These are phyloP conservation scores for Plagodis pulveraria DNA, from an alignment of 2,888 invertebrate genomes.

Conservation along the genomic window DNA sequence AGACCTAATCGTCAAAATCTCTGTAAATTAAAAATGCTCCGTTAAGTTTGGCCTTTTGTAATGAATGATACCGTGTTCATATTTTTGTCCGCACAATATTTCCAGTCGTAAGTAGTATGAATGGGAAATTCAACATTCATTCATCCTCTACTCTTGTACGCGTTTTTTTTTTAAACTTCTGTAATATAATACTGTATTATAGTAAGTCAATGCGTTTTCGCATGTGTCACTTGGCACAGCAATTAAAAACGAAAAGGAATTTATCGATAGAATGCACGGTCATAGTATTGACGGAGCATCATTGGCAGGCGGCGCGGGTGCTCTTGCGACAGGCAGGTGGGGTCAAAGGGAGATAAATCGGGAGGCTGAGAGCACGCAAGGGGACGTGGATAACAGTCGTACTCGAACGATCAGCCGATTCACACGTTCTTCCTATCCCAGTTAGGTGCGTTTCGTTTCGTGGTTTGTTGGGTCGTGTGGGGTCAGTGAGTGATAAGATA, in stretches of 20 bases:
- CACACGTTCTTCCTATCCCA: constrained; percentile 74
- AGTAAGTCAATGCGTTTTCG: constrained; percentile 9
- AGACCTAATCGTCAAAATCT: constrained; percentile 35
- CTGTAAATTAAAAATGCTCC: constrained; percentile 42
- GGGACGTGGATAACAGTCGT: constrained; percentile 68
- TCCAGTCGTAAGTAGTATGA: not conserved
- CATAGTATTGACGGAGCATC: constrained; percentile 80
- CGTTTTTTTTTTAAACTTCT: not conserved
- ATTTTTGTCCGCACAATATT: constrained; percentile 8
- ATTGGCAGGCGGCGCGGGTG: constrained; percentile 69
- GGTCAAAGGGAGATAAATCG: constrained; percentile 80
- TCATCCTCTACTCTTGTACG: not conserved
- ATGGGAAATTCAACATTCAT: constrained; percentile 2
- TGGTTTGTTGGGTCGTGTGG: constrained; percentile 45
- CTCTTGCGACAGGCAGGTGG: constrained; percentile 78
- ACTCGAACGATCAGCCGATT: constrained; percentile 75
- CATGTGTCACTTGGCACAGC: constrained; percentile 68
- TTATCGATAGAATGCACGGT: constrained; percentile 70
- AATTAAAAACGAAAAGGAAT: constrained; percentile 66
- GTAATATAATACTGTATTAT: not conserved
- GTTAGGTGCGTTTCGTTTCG: constrained; percentile 67
- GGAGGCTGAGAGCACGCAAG: constrained; percentile 70
- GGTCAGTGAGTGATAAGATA: constrained; percentile 37
- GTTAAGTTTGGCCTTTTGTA: constrained; percentile 44
- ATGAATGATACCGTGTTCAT: constrained; percentile 39